These are phyloP conservation scores for Automeris io DNA, from an alignment of 2,888 invertebrate genomes.

Conservation along the genomic window DNA sequence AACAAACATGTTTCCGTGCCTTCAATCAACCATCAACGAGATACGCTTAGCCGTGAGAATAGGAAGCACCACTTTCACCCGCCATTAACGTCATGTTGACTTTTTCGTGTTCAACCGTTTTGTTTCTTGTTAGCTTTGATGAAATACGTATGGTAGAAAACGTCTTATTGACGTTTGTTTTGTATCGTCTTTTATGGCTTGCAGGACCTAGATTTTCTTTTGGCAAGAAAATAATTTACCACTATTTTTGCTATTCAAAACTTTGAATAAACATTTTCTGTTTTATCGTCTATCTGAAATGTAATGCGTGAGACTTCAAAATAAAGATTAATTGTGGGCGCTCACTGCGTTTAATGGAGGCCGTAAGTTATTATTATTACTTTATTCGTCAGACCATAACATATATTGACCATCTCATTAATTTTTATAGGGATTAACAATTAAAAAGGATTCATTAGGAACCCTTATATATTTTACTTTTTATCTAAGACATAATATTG, in stretches of 20 bases:
- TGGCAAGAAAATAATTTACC: background rate
- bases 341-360: no score
- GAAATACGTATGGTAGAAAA: background rate
- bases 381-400: no score
- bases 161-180: conserved; percentile 11
- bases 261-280: no score
- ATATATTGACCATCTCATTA: no score
- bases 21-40: conserved; percentile 23
- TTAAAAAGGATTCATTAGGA: no score
- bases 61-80: conserved; percentile 55
- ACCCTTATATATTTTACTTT: no score
- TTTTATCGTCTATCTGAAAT: background rate
- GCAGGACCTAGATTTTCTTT: background rate
- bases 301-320: no score
- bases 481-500: no score
- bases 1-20: conserved; percentile 26
- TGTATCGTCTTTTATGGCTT: background rate
- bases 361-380: no score
- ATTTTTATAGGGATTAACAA: no score
- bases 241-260: background rate
- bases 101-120: conserved; percentile 26
- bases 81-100: conserved; percentile 37
- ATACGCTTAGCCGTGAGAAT: conserved; percentile 41
- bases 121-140: conserved; percentile 26
- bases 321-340: no score